These are phyloP conservation scores for Pristis pectinata DNA, from an alignment of 2,797 vertebrate species.

Conservation along the genomic window DNA sequence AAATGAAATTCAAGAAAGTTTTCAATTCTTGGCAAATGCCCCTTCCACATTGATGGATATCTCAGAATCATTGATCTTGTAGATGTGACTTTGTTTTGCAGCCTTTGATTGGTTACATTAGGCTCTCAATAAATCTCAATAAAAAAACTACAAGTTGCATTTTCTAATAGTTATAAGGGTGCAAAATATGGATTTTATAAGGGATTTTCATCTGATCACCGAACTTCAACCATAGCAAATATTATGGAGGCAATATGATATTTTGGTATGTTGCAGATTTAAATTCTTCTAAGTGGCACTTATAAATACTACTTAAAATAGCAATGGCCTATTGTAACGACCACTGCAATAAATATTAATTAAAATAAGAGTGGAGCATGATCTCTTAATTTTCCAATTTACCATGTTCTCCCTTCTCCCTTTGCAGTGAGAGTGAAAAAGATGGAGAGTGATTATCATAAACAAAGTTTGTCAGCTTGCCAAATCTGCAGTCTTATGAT, in stretches of 20 bases:
- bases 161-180: not conserved
- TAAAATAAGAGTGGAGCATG: not conserved
- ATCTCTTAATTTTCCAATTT: not conserved
- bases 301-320: not conserved
- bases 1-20: not conserved
- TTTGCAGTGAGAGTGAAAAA: not conserved
- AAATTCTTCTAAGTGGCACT: not conserved
- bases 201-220: not conserved
- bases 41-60: not conserved
- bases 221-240: not conserved
- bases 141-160: not conserved
- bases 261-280: not conserved
- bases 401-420: not conserved
- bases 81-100: not conserved
- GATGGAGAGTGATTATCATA: not conserved
- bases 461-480: not conserved
- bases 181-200: not conserved
- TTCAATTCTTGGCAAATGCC: not conserved
- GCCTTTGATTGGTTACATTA: not conserved
- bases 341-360: too few species aligned
- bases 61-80: not conserved
- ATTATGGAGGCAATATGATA: not conserved
- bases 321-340: not conserved
- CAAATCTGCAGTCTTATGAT: not conserved
- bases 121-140: not conserved